These are phyloP conservation scores for Dicrurus megarhynchus DNA, from an alignment of 2,113 vertebrate genomes.

Conservation along the genomic window DNA sequence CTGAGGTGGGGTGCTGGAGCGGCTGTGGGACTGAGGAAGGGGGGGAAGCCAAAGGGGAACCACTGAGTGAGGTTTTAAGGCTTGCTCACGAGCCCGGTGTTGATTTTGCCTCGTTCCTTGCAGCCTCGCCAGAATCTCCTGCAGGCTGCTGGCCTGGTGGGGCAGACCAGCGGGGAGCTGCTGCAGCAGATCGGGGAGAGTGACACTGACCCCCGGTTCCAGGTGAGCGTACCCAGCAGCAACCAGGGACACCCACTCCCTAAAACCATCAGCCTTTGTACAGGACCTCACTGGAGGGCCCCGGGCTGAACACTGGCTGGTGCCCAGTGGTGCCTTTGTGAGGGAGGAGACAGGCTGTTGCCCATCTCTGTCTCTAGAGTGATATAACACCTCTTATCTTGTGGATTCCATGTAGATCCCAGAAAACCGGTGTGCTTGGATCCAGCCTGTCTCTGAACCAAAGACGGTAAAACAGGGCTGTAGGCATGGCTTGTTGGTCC, in stretches of 20 bases:
- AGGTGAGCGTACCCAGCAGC: constrained; percentile 70
- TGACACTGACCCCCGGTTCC: constrained; percentile 91
- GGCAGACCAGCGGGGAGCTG: constrained; percentile 92
- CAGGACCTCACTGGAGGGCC: not conserved
- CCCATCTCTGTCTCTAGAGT: not conserved
- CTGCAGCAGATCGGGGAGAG: constrained; percentile 95
- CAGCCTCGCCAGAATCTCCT: constrained; percentile 95
- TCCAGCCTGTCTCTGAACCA: constrained; percentile 65
- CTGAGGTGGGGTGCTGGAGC: constrained; percentile 74
- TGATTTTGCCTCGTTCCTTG: not conserved
- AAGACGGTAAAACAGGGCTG: constrained; percentile 45
- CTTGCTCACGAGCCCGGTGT: fast-evolving
- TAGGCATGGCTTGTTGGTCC: not conserved
- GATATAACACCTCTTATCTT: constrained; percentile 31
- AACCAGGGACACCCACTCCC: fast-evolving
- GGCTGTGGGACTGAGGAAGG: not conserved
- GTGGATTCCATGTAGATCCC: constrained; percentile 76
- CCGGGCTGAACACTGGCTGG: fast-evolving
- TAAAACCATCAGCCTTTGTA: not conserved
- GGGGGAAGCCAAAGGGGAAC: not conserved
- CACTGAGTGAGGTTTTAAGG: not conserved
- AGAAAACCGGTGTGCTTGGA: constrained; percentile 71
- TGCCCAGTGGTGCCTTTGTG: not conserved
- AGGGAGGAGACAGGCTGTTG: not conserved
- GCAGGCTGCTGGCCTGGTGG: constrained; percentile 94